A percentile compares a stretch with the other conserved stretches of the same genome.
phyloP scores from a whole-genome alignment of 1,140 invertebrate genomes.

The Phymastichus coffea region DNA sequence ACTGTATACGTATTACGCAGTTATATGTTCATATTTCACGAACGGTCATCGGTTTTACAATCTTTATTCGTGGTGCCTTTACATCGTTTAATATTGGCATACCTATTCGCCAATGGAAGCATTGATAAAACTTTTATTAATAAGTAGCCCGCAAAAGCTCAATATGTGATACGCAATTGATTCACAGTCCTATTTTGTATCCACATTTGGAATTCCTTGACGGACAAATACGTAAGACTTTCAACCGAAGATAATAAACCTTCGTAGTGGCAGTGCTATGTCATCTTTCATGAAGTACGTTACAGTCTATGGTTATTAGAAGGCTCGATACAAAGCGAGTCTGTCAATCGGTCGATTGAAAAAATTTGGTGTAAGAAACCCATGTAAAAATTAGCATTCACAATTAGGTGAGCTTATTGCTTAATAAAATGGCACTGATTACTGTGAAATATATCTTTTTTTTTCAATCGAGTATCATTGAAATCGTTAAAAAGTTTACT shows the following conservation, averaged over 20 bases:
- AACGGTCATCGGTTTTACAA: slow-evolving; percentile 5
- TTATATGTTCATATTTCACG: not conserved
- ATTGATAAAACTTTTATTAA: slow-evolving; percentile 23
- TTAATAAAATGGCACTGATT: slow-evolving; percentile 55
- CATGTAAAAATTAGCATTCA: slow-evolving; percentile 32
- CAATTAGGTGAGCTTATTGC: slow-evolving; percentile 48
- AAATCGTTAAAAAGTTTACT: slow-evolving; percentile 24
- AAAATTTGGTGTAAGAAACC: slow-evolving; percentile 30
- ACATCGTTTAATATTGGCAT: slow-evolving; percentile 36
- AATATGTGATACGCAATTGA: slow-evolving; percentile 4
- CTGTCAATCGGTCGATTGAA: slow-evolving; percentile 24
- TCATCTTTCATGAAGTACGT: slow-evolving; percentile 31
- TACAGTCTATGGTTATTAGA: slow-evolving; percentile 28
- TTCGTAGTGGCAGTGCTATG: slow-evolving; percentile 41
- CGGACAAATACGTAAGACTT: not conserved
- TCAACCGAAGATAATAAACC: slow-evolving; percentile 10
- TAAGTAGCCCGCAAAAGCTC: not conserved
- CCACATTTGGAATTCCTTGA: not conserved
- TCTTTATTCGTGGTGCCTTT: slow-evolving; percentile 31
- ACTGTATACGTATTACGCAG: slow-evolving; percentile 31
- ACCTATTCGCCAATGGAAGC: slow-evolving; percentile 43
- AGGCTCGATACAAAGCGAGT: slow-evolving; percentile 35
- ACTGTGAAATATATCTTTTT: slow-evolving; percentile 37
- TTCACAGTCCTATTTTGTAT: slow-evolving; percentile 3
- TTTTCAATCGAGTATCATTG: slow-evolving; percentile 40